Evolutionary conservation across 2,888 invertebrate genomes (phyloP).

Genomic region (Eupeodes luniger): DNA sequence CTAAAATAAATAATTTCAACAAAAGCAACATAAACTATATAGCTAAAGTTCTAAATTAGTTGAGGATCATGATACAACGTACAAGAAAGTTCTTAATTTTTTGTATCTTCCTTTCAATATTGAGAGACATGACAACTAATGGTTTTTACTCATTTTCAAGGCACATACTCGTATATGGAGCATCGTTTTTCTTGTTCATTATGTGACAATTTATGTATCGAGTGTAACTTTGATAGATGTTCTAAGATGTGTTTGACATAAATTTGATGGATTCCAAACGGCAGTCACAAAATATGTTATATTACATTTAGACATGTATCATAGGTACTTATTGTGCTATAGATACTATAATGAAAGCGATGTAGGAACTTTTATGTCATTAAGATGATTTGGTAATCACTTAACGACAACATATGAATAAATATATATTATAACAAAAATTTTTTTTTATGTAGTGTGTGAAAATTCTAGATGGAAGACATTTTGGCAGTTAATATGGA

Average conservation of each 20-base stretch:
- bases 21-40: not conserved
- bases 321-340: no score
- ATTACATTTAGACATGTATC: not conserved
- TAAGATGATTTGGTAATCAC: not conserved
- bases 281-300: conserved; percentile 8
- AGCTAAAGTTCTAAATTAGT: conserved; percentile 17
- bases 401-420: no score
- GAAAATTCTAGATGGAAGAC: no score
- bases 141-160: conserved; percentile 22
- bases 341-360: not conserved
- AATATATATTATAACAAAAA: no score
- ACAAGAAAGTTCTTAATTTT: not conserved
- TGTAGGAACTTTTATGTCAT: not conserved
- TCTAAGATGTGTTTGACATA: conserved; percentile 23
- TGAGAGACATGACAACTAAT: conserved; percentile 16
- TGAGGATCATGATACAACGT: not conserved
- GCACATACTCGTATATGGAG: no score
- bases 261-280: conserved; percentile 33
- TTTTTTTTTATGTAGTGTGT: no score
- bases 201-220: conserved; percentile 7
- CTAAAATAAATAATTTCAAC: not conserved
- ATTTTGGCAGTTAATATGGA: no score
- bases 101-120: not conserved
- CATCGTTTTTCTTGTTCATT: conserved; percentile 5
- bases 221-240: conserved; percentile 22